Evolutionary conservation across 2,113 vertebrate genomes (phyloP).

Genomic region (Cochlearius cochlearius): DNA sequence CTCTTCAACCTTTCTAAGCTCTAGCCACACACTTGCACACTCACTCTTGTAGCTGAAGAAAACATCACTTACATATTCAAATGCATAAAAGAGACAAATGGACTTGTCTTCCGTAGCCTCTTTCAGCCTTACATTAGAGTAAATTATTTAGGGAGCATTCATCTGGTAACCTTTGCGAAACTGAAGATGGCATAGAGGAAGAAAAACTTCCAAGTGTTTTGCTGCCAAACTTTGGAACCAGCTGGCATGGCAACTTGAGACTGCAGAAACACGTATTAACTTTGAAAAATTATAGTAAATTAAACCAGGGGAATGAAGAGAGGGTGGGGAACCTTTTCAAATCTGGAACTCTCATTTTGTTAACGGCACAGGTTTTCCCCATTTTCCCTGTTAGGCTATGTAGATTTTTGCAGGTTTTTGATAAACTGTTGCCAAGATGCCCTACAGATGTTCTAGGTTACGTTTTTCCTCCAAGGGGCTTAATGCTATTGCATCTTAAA

Average conservation of each 20-base stretch:
- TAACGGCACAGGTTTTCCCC: background rate
- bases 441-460: slow-evolving; percentile 4
- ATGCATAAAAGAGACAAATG: slow-evolving; percentile 60
- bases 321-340: background rate
- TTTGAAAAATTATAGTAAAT: slow-evolving; percentile 56
- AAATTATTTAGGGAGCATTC: slow-evolving; percentile 64
- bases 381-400: background rate
- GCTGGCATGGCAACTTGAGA: slow-evolving; percentile 45
- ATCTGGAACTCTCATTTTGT: slow-evolving; percentile 12
- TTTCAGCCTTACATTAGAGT: slow-evolving; percentile 62
- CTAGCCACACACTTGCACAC: background rate
- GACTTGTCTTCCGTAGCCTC: slow-evolving; percentile 52
- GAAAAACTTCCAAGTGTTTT: slow-evolving; percentile 51
- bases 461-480: background rate
- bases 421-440: background rate
- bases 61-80: slow-evolving; percentile 52
- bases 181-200: slow-evolving; percentile 47
- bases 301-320: slow-evolving; percentile 8
- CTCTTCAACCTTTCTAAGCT: background rate
- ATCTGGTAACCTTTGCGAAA: slow-evolving; percentile 65
- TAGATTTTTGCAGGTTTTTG: background rate
- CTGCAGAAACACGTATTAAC: slow-evolving; percentile 15
- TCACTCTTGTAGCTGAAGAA: background rate
- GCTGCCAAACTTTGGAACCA: slow-evolving; percentile 50
- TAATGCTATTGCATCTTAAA: background rate